These are phyloP conservation scores for Cremastobaeus sp. DNA, from an alignment of 2,888 invertebrate genomes.

Conservation along the genomic window DNA sequence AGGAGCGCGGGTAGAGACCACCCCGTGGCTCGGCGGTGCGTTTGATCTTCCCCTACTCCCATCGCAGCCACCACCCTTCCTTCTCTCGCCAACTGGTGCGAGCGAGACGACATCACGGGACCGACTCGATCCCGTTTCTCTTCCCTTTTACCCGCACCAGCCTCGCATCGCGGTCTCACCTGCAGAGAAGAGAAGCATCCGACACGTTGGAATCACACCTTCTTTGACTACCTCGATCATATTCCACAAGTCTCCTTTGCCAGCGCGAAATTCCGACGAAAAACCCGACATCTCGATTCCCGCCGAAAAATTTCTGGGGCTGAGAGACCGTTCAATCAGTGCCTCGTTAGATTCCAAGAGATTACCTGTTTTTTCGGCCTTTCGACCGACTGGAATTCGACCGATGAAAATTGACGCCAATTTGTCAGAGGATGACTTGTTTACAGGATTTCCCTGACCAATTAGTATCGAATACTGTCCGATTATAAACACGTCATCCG, in stretches of 20 bases:
- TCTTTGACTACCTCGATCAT: constrained; percentile 73
- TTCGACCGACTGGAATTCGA: not conserved
- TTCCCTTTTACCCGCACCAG: constrained; percentile 11
- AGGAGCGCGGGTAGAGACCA: constrained; percentile 69
- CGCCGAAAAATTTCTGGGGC: not conserved
- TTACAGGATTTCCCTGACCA: constrained; percentile 6
- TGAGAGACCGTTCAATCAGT: constrained; percentile 50
- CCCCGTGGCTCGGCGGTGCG: constrained; percentile 78
- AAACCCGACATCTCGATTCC: constrained; percentile 20
- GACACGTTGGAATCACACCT: constrained; percentile 77
- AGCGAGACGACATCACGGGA: constrained; percentile 66
- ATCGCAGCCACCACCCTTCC: constrained; percentile 58
- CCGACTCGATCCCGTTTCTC: constrained; percentile 47
- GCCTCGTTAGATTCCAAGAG: constrained; percentile 45
- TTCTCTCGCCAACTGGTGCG: constrained; percentile 47
- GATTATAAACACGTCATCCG: too few species aligned
- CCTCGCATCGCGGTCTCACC: constrained; percentile 60
- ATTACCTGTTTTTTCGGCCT: constrained; percentile 17
- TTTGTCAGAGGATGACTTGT: constrained; percentile 6
- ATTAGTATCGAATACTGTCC: too few species aligned
- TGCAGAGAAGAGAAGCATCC: constrained; percentile 59
- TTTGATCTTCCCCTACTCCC: constrained; percentile 66
- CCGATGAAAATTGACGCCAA: not conserved
- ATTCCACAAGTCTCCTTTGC: constrained; percentile 65
- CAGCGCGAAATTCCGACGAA: constrained; percentile 32